Evolutionary conservation across 2,113 vertebrate genomes (phyloP).

Genomic region (Daboia siamensis): DNA sequence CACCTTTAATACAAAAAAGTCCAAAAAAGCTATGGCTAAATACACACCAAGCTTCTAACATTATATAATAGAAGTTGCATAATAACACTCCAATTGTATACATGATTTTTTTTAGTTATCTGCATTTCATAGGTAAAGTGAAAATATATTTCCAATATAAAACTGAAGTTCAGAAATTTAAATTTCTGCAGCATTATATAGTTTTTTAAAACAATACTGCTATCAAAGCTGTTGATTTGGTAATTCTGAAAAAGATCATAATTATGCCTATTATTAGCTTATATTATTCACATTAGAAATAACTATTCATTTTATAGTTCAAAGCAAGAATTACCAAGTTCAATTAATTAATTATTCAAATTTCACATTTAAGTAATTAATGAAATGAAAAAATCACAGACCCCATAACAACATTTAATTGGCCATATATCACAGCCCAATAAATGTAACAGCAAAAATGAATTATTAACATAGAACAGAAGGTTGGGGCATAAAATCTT

Average conservation of each 20-base stretch:
- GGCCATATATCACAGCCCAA: not conserved
- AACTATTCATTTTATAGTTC: not conserved
- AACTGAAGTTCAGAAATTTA: not conserved
- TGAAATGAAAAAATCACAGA: not conserved
- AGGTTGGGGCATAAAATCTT: conserved; percentile 11
- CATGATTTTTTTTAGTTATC: not conserved
- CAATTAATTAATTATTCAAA: conserved; percentile 7
- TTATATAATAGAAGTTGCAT: not conserved
- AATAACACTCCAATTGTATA: not conserved
- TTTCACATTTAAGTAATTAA: conserved; percentile 2
- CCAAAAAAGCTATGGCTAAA: not conserved
- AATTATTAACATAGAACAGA: conserved; percentile 13
- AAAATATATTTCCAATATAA: not conserved
- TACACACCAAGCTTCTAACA: not conserved
- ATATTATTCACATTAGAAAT: not conserved
- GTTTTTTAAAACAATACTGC: not conserved
- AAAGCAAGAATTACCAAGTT: not conserved
- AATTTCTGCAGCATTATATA: not conserved
- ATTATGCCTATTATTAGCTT: not conserved
- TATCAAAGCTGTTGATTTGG: not conserved
- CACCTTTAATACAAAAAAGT: not conserved
- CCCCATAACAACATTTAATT: not conserved
- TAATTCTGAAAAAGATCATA: conserved; percentile 3
- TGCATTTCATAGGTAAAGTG: not conserved
- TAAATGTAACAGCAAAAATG: not conserved